Evolutionary conservation across 2,113 vertebrate genomes (phyloP), one percentile per base, ranked within the genome.

Genomic region (Polypterus bichir): DNA sequence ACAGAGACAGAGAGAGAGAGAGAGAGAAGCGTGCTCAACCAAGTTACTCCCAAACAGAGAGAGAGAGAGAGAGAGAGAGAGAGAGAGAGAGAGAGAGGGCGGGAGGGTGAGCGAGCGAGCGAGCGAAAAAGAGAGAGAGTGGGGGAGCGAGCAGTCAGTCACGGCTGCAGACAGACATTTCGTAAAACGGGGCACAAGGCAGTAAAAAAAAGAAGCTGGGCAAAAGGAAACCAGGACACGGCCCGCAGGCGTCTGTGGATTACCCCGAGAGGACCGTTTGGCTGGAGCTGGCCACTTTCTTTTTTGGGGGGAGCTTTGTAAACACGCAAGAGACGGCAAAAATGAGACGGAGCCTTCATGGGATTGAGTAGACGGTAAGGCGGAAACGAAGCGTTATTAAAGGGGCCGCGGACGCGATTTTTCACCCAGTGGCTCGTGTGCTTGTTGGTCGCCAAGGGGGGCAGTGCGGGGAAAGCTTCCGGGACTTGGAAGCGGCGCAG

Each of bases 11-110:
- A 54, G 58, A 48, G 48, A 64, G 75, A 74, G 73, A 76, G 72
- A 67, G 75, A 67, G 64, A 74, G 69, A 54, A 27, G 68, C 73
- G 71, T 65, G 53, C 10, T 54, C 27, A 27, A 27, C 27, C 27
- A 27, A 27, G 27, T 27, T 27, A 27, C 27, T 27, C 27, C 27
- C 27, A 27, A 27, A n/a, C n/a, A n/a, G n/a, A n/a, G n/a, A 79
- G 78, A 1, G 75, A 64, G 69, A 62, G 73, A 75, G 74, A 55
- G 4, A 58, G 48, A 49, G 53, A 51, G 47, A 64, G 67, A 58
- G 48, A 49, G 53, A 51, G 47, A 64, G 67, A 71, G 74, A 77
- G 74, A 75, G 74, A 74, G 72, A 74, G 67, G 73, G 70, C 65
- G 46, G 44, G 47, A 47, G 44, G 44, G 58, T 48, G 47, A 54